Evolutionary conservation across 35 echinoderm and acorn worm genomes (phyloP).

Genomic region (Stichopus chloronotus): DNA sequence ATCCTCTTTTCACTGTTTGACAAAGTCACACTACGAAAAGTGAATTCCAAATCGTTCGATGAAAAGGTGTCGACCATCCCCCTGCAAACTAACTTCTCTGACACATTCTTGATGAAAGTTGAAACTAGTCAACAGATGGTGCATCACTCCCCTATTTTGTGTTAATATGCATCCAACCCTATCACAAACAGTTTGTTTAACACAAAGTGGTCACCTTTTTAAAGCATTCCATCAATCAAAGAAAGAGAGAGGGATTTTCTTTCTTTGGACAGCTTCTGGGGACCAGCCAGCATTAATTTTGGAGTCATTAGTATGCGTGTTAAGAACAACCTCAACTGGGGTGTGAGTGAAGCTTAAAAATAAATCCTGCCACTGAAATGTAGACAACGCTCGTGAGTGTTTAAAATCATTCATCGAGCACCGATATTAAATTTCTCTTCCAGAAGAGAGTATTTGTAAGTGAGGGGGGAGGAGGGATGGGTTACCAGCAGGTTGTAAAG

Average conservation of each 20-base stretch:
- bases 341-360: neutral
- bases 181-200: neutral
- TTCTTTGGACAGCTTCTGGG: too few relatives aligned
- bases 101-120: neutral
- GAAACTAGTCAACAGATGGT: neutral
- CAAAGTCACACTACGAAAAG: too few relatives aligned
- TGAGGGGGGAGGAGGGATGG: neutral
- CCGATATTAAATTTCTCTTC: neutral
- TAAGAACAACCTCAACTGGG: neutral
- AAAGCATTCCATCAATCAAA: neutral
- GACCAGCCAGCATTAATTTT: neutral
- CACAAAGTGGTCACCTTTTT: neutral
- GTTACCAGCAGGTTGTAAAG: neutral
- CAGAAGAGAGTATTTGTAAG: neutral
- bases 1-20: too few relatives aligned
- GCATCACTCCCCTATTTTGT: neutral
- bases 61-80: too few relatives aligned
- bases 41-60: too few relatives aligned
- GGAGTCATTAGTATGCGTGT: neutral
- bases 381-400: neutral
- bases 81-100: neutral
- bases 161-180: neutral
- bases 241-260: neutral
- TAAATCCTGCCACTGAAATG: neutral
- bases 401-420: neutral